These are phyloP conservation scores for Sarcophaga variegata DNA, from an alignment of 2,888 invertebrate species.

Conservation along the genomic window DNA sequence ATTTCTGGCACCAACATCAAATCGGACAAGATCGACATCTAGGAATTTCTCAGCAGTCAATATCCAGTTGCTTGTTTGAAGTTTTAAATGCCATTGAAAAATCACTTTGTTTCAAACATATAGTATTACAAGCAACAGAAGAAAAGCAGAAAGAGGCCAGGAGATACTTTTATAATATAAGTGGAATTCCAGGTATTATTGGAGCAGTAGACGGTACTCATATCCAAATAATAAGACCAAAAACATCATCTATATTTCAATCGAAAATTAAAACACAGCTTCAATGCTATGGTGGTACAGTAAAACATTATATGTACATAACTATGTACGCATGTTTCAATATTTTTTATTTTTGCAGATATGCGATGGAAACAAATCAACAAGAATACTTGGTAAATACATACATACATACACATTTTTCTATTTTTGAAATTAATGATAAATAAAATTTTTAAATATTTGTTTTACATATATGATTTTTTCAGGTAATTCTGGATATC, in stretches of 20 bases:
- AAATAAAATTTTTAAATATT: no score
- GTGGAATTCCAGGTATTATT: no score
- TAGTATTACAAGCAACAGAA: no score
- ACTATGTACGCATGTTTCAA: not conserved
- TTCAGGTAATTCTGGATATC: not conserved
- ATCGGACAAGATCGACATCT: no score
- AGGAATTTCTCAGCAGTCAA: no score
- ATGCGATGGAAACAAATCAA: conserved; percentile 12
- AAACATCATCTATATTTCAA: conserved; percentile 7
- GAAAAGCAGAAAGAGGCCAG: no score
- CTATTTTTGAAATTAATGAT: not conserved
- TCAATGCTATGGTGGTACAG: conserved; percentile 35
- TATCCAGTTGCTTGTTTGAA: no score
- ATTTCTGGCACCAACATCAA: no score
- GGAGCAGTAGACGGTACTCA: conserved; percentile 11
- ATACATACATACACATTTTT: not conserved
- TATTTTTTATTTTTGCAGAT: conserved; percentile 2
- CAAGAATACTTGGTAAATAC: conserved; percentile 16
- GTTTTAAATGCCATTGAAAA: no score
- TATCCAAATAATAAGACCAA: conserved; percentile 1
- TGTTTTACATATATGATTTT: not conserved
- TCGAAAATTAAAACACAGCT: conserved; percentile 21
- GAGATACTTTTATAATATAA: no score
- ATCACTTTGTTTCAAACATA: no score
- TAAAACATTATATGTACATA: not conserved